These are phyloP conservation scores for Phengaris alcon DNA, from an alignment of 2,888 invertebrate genomes.

Conservation along the genomic window DNA sequence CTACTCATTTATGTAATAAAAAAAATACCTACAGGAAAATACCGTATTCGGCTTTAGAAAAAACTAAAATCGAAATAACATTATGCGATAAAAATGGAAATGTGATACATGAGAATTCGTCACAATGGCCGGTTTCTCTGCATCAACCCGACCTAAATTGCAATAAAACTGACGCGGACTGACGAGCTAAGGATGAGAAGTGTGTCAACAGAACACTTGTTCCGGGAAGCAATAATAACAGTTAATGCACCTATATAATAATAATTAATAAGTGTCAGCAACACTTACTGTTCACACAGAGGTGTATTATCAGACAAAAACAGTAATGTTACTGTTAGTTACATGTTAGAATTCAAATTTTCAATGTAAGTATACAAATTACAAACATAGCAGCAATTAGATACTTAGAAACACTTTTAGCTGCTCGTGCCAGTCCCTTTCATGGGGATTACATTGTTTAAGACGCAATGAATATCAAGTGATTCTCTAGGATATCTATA, in stretches of 20 bases:
- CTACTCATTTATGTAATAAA: no score
- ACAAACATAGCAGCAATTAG: no score
- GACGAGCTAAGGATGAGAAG: slow-evolving; percentile 58
- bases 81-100: slow-evolving; percentile 5
- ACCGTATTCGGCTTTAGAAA: not conserved
- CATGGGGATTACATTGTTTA: not conserved
- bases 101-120: slow-evolving; percentile 48
- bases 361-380: no score
- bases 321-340: not conserved
- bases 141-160: slow-evolving; percentile 55
- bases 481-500: not conserved
- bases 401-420: not conserved
- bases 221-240: slow-evolving; percentile 52
- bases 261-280: not conserved
- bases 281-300: slow-evolving; percentile 14
- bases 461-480: slow-evolving; percentile 1
- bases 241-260: slow-evolving; percentile 21
- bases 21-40: no score
- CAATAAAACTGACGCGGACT: slow-evolving; percentile 43
- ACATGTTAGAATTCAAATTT: not conserved
- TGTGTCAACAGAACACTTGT: slow-evolving; percentile 54
- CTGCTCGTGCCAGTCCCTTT: not conserved
- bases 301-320: not conserved
- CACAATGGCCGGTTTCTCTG: slow-evolving; percentile 50
- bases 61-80: not conserved